Conservation (phyloP, 2,797 vertebrate genomes). For the Eulemur albifrons region DNA sequence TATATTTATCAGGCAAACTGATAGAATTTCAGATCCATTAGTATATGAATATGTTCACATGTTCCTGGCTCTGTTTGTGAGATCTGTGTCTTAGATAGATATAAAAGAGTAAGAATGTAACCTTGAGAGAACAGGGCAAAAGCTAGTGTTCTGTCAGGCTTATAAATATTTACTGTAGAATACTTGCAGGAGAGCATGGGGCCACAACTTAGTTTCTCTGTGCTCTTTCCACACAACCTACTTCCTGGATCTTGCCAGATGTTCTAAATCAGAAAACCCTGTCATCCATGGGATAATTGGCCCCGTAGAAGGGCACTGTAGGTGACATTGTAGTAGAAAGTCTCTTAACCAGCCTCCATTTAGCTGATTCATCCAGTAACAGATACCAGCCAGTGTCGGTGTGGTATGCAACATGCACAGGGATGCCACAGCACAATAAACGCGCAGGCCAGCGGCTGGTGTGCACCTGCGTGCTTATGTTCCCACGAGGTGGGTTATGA, state of each 20-base stretch:
- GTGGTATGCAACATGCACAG: background rate
- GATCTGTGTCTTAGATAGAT: background rate
- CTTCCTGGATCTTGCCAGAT: background rate
- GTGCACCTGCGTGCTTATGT: background rate
- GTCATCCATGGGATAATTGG: background rate
- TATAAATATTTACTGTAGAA: background rate
- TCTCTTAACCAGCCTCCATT: background rate
- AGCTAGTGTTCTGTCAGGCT: background rate
- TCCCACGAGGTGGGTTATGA: background rate
- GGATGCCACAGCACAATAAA: too few relatives aligned
- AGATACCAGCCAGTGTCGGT: background rate
- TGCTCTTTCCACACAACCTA: background rate
- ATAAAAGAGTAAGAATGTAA: background rate
- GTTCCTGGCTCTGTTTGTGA: background rate
- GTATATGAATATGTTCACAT: background rate
- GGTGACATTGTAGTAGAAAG: background rate
- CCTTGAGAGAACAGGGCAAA: background rate
- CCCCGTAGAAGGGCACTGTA: background rate
- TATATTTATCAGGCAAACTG: background rate
- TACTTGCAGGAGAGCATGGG: background rate
- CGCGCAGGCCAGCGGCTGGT: background rate
- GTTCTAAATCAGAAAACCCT: background rate
- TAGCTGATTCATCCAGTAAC: background rate
- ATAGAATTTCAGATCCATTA: background rate
- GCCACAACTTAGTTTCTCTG: background rate